These are phyloP conservation scores for Dendronephthya gigantea DNA, from an alignment of 64 coral and sea anemone genomes.

Conservation along the genomic window DNA sequence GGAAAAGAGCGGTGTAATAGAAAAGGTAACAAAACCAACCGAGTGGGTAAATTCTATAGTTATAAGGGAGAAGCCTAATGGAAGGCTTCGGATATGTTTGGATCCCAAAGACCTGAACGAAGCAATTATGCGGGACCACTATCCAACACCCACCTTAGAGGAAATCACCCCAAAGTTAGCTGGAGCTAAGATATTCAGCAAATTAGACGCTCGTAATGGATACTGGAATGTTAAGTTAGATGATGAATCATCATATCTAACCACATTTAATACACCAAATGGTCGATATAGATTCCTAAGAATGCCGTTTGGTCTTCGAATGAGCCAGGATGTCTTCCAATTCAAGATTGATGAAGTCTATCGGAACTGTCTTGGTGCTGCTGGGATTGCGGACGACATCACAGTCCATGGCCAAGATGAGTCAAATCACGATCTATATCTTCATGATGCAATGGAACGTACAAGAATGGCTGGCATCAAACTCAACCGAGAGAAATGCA, in stretches of 20 bases:
- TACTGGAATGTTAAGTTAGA: slow-evolving; percentile 31
- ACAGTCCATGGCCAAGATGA: slow-evolving; percentile 41
- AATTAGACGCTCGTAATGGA: slow-evolving; percentile 17
- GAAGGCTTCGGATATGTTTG: neutral
- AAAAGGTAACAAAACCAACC: neutral
- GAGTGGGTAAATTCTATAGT: neutral
- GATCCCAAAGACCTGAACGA: neutral
- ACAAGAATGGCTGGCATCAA: slow-evolving; percentile 26
- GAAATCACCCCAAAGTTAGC: neutral
- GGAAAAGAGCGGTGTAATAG: slow-evolving; percentile 8
- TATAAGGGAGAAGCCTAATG: slow-evolving; percentile 1
- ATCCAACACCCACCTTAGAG: neutral
- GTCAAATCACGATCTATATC: slow-evolving; percentile 28
- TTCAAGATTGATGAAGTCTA: slow-evolving; percentile 39
- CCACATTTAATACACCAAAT: slow-evolving; percentile 25
- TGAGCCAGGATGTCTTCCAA: slow-evolving; percentile 44
- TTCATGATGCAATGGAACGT: slow-evolving; percentile 25
- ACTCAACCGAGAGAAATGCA: slow-evolving; percentile 38
- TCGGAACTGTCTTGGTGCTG: slow-evolving; percentile 28
- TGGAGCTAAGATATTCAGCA: neutral
- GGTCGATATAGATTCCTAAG: slow-evolving; percentile 36
- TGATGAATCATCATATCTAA: slow-evolving; percentile 26
- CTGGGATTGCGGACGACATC: slow-evolving; percentile 37
- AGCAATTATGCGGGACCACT: neutral
- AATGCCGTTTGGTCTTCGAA: slow-evolving; percentile 39